Conservation (phyloP, 1,140 invertebrate genomes). For the Calephelis nemesis region DNA sequence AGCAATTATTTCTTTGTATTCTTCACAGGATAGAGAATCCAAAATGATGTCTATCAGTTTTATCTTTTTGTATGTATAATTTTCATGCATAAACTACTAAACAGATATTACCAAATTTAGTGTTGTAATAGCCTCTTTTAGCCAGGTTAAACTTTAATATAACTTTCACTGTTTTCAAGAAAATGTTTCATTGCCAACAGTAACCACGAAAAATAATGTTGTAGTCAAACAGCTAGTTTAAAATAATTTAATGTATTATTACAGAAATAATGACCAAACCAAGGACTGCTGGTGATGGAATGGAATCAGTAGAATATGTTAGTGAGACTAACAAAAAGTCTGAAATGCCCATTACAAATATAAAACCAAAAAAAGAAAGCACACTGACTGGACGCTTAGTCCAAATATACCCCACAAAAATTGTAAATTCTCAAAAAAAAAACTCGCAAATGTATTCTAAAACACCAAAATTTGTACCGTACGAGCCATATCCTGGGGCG, state of each 20-base stretch:
- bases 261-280: constrained; percentile 63
- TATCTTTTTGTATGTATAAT: no score
- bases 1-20: no score
- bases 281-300: constrained; percentile 81
- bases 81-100: no score
- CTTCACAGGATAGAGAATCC: no score
- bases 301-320: constrained; percentile 71
- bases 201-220: no score
- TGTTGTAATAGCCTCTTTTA: no score
- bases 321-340: constrained; percentile 38
- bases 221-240: neutral
- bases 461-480: constrained; percentile 92
- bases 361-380: constrained; percentile 40
- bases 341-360: constrained; percentile 26
- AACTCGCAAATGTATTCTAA: constrained; percentile 75
- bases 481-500: constrained; percentile 92
- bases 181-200: no score
- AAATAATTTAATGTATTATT: constrained; percentile 14
- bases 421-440: constrained; percentile 53
- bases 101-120: no score
- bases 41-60: no score
- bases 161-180: no score
- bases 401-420: constrained; percentile 59
- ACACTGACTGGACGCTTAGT: constrained; percentile 46
- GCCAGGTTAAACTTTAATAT: no score